These are phyloP conservation scores for Didymodactylos carnosus DNA, from an alignment of 2,888 invertebrate species.

Conservation along the genomic window DNA sequence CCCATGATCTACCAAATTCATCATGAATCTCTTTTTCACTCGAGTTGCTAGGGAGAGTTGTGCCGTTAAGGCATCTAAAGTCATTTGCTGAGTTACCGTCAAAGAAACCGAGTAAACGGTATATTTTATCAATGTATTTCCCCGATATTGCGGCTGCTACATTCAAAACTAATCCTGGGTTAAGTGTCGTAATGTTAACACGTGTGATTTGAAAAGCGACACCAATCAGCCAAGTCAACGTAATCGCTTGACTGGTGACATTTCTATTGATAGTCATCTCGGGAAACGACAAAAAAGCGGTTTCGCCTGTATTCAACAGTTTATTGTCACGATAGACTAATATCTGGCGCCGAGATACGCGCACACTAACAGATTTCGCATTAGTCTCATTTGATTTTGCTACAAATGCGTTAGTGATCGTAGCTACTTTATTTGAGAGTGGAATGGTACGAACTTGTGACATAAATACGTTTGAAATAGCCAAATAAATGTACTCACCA, in stretches of 20 bases:
- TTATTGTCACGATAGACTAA: not conserved
- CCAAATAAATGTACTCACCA: slow-evolving; percentile 18
- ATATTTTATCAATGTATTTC: not conserved
- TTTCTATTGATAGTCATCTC: not conserved
- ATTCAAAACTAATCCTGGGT: not conserved
- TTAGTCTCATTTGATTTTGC: not conserved
- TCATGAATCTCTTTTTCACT: not conserved
- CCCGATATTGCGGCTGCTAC: not conserved
- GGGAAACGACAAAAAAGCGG: not conserved
- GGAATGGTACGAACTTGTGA: not conserved
- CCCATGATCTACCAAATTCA: not conserved
- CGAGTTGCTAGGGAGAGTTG: not conserved
- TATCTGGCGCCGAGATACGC: not conserved
- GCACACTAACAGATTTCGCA: not conserved
- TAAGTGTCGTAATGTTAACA: not conserved
- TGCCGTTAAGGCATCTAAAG: not conserved
- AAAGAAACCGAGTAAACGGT: not conserved
- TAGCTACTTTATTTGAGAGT: not conserved
- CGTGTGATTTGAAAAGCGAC: not conserved
- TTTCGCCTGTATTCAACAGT: not conserved
- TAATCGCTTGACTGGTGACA: not conserved
- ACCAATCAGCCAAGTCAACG: not conserved
- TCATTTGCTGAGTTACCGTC: not conserved
- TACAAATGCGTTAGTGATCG: not conserved
- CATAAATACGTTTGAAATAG: not conserved